Conservation (phyloP, 2,888 invertebrate genomes). For the Ophioninae sp. region DNA sequence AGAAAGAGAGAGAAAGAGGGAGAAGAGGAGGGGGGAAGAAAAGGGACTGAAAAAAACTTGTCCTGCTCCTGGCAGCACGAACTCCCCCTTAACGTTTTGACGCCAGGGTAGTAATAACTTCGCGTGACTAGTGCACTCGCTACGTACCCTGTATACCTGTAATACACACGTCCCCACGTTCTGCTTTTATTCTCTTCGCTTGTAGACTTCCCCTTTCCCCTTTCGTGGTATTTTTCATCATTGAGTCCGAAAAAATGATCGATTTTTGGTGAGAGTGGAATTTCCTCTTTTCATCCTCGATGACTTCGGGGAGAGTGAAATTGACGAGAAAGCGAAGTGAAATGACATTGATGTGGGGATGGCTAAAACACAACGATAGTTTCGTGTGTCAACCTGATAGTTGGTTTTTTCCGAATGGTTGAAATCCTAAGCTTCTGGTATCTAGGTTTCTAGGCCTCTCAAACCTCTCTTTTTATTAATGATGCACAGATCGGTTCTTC, state of each 20-base stretch:
- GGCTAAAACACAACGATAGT: no score
- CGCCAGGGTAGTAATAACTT: constrained; percentile 63
- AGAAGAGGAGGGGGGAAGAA: neutral
- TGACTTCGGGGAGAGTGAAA: no score
- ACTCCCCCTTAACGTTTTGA: constrained; percentile 67
- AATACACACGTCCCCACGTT: constrained; percentile 1
- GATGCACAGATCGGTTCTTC: no score
- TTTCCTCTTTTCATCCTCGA: no score
- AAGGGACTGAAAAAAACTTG: constrained; percentile 66
- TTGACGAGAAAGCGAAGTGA: no score
- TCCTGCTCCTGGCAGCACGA: constrained; percentile 68
- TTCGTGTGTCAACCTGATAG: no score
- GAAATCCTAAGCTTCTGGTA: no score
- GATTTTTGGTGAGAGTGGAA: no score
- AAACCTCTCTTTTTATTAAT: no score
- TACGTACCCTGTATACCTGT: constrained; percentile 21
- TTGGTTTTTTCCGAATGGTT: no score
- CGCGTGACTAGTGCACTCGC: constrained; percentile 74
- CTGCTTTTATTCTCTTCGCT: neutral
- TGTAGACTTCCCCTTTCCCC: neutral
- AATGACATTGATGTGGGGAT: no score
- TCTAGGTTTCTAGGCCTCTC: no score
- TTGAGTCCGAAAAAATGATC: neutral
- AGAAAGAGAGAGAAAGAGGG: constrained; percentile 53
- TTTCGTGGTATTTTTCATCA: neutral